Evolutionary conservation across 2,113 vertebrate genomes (phyloP), one percentile per base, ranked within the genome.

Genomic region (Megalops atlanticus): DNA sequence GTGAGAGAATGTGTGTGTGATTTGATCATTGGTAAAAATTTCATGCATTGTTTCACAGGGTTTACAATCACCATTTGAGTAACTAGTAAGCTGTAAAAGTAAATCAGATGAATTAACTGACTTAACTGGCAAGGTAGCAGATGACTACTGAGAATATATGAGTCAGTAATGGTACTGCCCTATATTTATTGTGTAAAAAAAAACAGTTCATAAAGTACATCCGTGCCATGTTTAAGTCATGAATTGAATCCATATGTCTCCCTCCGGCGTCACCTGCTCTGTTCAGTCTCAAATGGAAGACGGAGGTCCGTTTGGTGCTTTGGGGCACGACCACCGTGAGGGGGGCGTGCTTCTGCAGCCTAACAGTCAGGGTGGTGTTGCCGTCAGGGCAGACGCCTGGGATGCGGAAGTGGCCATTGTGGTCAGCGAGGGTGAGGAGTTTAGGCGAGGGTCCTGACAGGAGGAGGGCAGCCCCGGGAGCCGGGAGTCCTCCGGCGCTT

Each of bases 351-450:
- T 96, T 96, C 83, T 93, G 83, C 83, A 97, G 94, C 69, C 87
- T 95, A 81, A 99, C 85, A 71, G 94, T 95, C 85, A 99, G 87
- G 0, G 87, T 91, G 78, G 91, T 96, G 88, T 94, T 96, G 81
- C 96, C 96, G 49, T 99, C 95, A 0, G 97, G 96, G 69, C 98
- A 99, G 84, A 98, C 52, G 36, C 96, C 96, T 0, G 96, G 95
- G 76, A 98, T 88, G 39, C 90, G 93, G 83, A 99, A 99, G 82
- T 91, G 94, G 41, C 98, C 98, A 0, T 91, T 93, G 78, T 93
- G 91, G 85, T 98, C 95, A 0, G 95, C 95, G 1, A 79, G 85
- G 0, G 96, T 97, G 41, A 98, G 89, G 64, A 95, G 89, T 89
- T 94, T 96, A 18, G 92, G 89, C 0, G 77, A 88, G 74, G 89